A percentile compares a stretch with the other conserved stretches of the same genome.
Evolutionary conservation across 2,797 vertebrate genomes (phyloP).

Genomic region (Peromyscus nudipes): DNA sequence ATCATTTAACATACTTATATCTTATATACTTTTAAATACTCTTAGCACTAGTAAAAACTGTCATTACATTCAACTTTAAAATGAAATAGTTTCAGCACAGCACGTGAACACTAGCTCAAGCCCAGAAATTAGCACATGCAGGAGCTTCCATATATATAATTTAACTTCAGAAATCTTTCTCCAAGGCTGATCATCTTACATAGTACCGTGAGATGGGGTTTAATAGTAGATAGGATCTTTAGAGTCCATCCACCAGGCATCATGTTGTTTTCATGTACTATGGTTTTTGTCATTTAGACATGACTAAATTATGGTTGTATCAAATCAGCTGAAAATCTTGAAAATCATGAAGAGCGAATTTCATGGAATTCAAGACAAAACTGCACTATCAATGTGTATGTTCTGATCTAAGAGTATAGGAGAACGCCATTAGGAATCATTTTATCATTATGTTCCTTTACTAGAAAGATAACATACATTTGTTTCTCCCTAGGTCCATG

Average conservation of each 20-base stretch:
- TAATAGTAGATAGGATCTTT: neutral
- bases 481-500: neutral
- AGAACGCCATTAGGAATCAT: neutral
- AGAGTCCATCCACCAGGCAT: neutral
- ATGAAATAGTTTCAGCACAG: neutral
- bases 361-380: neutral
- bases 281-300: neutral
- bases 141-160: neutral
- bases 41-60: neutral
- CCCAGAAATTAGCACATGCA: neutral
- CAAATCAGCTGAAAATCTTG: neutral
- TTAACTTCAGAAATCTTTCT: neutral
- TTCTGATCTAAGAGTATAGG: neutral
- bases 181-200: neutral
- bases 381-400: neutral
- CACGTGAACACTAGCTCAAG: neutral
- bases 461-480: neutral
- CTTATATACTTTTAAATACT: neutral
- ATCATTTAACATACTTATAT: neutral
- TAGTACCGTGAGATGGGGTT: neutral
- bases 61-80: neutral
- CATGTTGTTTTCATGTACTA: neutral
- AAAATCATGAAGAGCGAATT: neutral
- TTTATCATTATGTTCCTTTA: neutral
- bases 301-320: neutral